Evolutionary conservation across 2,797 vertebrate species (phyloP).

Genomic region (Gymnoscopelus braueri): DNA sequence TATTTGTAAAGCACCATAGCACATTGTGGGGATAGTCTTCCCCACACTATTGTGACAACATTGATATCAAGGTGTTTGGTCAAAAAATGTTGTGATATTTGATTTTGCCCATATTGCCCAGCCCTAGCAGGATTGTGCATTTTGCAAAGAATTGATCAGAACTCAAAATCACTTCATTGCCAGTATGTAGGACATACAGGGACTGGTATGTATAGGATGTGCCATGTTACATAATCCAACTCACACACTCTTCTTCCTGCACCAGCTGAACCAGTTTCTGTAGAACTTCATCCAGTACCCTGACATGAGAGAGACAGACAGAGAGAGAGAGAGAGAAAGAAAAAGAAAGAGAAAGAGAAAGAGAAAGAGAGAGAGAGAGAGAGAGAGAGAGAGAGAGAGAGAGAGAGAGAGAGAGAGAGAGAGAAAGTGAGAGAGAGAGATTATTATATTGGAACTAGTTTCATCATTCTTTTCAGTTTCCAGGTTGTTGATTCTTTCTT

Average conservation of each 20-base stretch:
- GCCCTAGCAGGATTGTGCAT: too few relatives aligned
- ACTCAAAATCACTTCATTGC: too few relatives aligned
- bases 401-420: background rate
- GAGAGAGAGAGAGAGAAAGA: background rate
- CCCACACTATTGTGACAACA: too few relatives aligned
- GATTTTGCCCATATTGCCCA: too few relatives aligned
- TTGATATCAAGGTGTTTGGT: too few relatives aligned
- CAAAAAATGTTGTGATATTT: too few relatives aligned
- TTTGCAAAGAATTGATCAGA: too few relatives aligned
- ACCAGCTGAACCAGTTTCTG: constrained; percentile 92
- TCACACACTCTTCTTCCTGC: constrained; percentile 95
- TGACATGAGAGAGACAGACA: constrained; percentile 47
- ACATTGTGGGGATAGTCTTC: too few relatives aligned
- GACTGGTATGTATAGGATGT: background rate
- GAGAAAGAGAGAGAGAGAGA: background rate
- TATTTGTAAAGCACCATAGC: too few relatives aligned
- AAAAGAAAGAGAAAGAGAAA: background rate
- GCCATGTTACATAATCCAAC: constrained; percentile 72
- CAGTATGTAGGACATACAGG: background rate
- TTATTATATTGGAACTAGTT: too few relatives aligned
- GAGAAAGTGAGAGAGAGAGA: background rate
- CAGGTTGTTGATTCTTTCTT: too few relatives aligned
- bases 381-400: background rate
- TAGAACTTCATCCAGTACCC: constrained; percentile 89
- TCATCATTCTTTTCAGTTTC: too few relatives aligned